Percentiles rank a stretch among this genome's conserved stretches.
phyloP scores from a whole-genome alignment of 1,140 invertebrate genomes.

The Ctenoplectra terminalis region DNA sequence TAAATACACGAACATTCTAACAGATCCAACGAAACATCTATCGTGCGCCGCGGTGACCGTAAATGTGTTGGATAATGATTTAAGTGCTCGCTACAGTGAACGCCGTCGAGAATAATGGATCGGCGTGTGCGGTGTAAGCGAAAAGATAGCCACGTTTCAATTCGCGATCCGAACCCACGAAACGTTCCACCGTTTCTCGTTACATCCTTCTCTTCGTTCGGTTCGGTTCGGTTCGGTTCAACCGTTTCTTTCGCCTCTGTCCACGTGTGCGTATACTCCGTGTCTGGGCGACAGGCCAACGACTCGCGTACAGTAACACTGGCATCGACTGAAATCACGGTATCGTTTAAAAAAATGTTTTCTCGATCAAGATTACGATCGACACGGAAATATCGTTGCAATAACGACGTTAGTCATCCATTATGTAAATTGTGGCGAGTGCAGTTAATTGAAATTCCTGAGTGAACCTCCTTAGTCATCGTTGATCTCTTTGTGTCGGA shows the following conservation, averaged over 20 bases:
- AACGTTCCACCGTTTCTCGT: slow-evolving; percentile 20
- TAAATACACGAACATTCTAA: slow-evolving; percentile 21
- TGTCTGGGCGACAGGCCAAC: slow-evolving; percentile 42
- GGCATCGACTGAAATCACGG: not conserved
- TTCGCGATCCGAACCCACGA: not conserved
- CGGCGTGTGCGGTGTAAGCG: slow-evolving; percentile 5
- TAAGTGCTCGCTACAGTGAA: slow-evolving; percentile 30
- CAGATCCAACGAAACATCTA: slow-evolving; percentile 25
- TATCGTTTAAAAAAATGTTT: slow-evolving; percentile 12
- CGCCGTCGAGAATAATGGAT: slow-evolving; percentile 32
- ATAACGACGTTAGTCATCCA: slow-evolving; percentile 24
- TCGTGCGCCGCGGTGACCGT: slow-evolving; percentile 18
- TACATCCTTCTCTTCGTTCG: slow-evolving; percentile 1
- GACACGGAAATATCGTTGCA: not conserved
- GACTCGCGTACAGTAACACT: slow-evolving; percentile 8
- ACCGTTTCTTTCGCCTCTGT: slow-evolving; percentile 13
- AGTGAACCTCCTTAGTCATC: slow-evolving; percentile 23
- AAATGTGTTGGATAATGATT: slow-evolving; percentile 44
- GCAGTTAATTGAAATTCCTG: slow-evolving; percentile 14
- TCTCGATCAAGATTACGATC: slow-evolving; percentile 20
- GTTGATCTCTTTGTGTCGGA: slow-evolving; percentile 7
- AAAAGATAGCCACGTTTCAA: slow-evolving; percentile 40
- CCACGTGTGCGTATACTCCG: not conserved
- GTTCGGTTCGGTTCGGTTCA: slow-evolving; percentile 7
- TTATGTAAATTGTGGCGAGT: slow-evolving; percentile 38